Evolutionary conservation across 2,888 invertebrate species (phyloP), one percentile per base, ranked within the genome.

Genomic region (Drosophila putrida): DNA sequence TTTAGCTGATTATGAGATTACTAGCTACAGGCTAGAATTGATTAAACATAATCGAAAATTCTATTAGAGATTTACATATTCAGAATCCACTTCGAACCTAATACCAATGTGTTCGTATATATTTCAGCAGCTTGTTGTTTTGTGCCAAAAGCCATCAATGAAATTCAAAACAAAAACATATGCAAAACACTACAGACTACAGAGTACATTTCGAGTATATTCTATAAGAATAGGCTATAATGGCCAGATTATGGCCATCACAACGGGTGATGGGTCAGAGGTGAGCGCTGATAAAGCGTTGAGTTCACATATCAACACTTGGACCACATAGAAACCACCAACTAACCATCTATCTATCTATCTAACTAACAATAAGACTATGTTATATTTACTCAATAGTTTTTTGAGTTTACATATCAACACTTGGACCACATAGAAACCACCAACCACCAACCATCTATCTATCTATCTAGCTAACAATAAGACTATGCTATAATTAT

Each of bases 281-380:
- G 67, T 76, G 81, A 69, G 59, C 43, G 25, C 55, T 55, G 63
- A 75, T 41, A 44, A 41, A 39, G 71, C 53, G 74, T 13, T 82
- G 82, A 82, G 51, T 51, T 33, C 5, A 6, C 41, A 60, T 28
- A 58, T 82, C 82, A 82, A 60, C 82, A 84, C 82, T 27, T 62
- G 63, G 27, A 36, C 50, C 38, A 28, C 64, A 71, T 67, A 35
- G 60, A 44, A 59, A 69, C 28, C 25, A 41, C 28, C 15, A 54
- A 2, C 8, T 28, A 47, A 10, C 6, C 33, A 43, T 43, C 25
- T 25, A 35, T 10, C 31, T n/a, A n/a, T n/a, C 25, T 25, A n/a
- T n/a, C n/a, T n/a, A n/a, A n/a, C 11, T 20, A 6, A 20, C 20
- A 20, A 20, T 20, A 20, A 11, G 25, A 4, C 43, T 8, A 11